These are phyloP conservation scores for Xiphias gladius DNA, from an alignment of 2,113 vertebrate species.

Conservation along the genomic window DNA sequence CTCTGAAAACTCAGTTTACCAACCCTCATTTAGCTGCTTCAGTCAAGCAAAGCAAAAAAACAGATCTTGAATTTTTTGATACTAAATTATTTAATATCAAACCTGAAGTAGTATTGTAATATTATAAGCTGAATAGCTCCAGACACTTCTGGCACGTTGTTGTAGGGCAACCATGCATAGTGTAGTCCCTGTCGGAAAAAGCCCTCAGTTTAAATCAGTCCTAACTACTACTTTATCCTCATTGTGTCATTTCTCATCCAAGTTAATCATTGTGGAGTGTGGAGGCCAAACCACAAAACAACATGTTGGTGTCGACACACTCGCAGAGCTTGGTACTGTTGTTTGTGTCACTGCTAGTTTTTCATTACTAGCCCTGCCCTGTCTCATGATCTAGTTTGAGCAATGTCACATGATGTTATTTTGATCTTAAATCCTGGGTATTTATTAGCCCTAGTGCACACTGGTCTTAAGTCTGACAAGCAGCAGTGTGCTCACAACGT, in stretches of 20 bases:
- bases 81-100: conserved; percentile 27
- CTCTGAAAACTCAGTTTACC: conserved; percentile 24
- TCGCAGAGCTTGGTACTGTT: not conserved
- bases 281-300: conserved; percentile 42
- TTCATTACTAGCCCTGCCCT: conserved; percentile 6
- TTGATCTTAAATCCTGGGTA: conserved; percentile 30
- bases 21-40: not conserved
- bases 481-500: conserved; percentile 25
- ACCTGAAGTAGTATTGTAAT: conserved; percentile 7
- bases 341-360: conserved; percentile 4
- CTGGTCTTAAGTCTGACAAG: conserved; percentile 29
- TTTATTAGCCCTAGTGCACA: conserved; percentile 33
- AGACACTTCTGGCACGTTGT: conserved; percentile 41
- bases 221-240: conserved; percentile 57
- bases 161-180: conserved; percentile 31
- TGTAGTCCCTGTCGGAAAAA: conserved; percentile 31
- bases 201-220: conserved; percentile 58
- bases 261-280: conserved; percentile 15
- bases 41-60: not conserved
- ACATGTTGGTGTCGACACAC: conserved; percentile 2
- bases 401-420: conserved; percentile 52
- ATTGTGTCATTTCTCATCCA: conserved; percentile 69
- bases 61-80: not conserved
- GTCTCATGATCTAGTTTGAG: conserved; percentile 44
- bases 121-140: conserved; percentile 16